These are phyloP conservation scores for Pristis pectinata DNA, from an alignment of 2,797 vertebrate species.

Conservation along the genomic window DNA sequence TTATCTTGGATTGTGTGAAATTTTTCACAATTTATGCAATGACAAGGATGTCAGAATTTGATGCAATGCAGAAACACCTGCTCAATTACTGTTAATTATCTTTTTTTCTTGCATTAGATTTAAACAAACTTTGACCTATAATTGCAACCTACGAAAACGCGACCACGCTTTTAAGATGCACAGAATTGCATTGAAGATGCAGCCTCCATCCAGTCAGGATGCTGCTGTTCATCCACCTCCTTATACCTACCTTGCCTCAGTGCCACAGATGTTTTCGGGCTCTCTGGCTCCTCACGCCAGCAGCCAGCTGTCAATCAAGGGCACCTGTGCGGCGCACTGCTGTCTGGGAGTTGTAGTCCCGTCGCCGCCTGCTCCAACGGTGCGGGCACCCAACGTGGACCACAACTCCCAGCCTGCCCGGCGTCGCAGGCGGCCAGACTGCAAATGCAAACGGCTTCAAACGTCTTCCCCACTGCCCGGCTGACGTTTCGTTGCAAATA, in stretches of 20 bases:
- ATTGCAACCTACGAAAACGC: background rate
- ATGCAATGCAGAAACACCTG: background rate
- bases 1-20: background rate
- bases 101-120: background rate
- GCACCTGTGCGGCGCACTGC: background rate
- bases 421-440: background rate
- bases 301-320: slow-evolving; percentile 24
- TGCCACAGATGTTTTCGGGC: background rate
- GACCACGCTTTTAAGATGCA: no score
- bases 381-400: background rate
- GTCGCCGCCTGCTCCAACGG: background rate
- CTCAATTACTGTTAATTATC: background rate
- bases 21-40: background rate
- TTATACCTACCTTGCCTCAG: background rate
- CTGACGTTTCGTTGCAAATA: background rate
- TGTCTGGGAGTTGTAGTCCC: background rate
- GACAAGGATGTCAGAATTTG: background rate
- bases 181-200: no score
- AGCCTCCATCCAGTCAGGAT: no score
- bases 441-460: background rate
- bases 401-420: background rate
- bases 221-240: background rate
- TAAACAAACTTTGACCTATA: background rate
- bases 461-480: background rate
- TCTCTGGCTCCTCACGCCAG: background rate